Conservation (phyloP, 2,797 vertebrate genomes). For the Peromyscus eremicus region DNA sequence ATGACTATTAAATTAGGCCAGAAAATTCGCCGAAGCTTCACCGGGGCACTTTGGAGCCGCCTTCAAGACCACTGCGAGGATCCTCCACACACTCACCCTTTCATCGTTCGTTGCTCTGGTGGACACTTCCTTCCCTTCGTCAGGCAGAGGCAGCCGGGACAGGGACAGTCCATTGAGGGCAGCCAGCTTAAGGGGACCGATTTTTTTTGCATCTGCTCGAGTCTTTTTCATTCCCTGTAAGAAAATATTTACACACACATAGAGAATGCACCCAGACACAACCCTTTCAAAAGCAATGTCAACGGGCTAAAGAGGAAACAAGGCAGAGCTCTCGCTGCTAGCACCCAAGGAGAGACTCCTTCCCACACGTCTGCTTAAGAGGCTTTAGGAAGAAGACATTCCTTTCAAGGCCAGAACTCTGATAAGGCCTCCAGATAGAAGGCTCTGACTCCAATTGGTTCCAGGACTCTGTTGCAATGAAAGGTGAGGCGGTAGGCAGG, state of each 20-base stretch:
- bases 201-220: conserved; percentile 94
- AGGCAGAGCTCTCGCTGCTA: conserved; percentile 43
- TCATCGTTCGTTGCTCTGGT: conserved; percentile 95
- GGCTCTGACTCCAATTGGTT: conserved; percentile 77
- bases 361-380: not conserved
- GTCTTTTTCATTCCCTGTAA: conserved; percentile 96
- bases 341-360: conserved; percentile 39
- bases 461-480: conserved; percentile 75
- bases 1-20: not conserved
- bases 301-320: not conserved
- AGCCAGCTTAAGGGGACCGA: conserved; percentile 95
- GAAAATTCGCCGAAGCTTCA: not conserved
- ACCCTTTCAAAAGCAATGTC: conserved; percentile 24
- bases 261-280: not conserved
- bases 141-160: conserved; percentile 92
- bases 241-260: conserved; percentile 69
- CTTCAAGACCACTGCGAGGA: not conserved
- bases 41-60: not conserved
- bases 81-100: conserved; percentile 89
- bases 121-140: conserved; percentile 93
- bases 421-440: conserved; percentile 82
- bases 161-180: conserved; percentile 95
- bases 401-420: conserved; percentile 82
- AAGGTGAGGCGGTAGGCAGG: conserved; percentile 68
- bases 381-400: conserved; percentile 79